These are phyloP conservation scores for Pomatorhinus ruficollis DNA, from an alignment of 2,113 vertebrate species.

Conservation along the genomic window DNA sequence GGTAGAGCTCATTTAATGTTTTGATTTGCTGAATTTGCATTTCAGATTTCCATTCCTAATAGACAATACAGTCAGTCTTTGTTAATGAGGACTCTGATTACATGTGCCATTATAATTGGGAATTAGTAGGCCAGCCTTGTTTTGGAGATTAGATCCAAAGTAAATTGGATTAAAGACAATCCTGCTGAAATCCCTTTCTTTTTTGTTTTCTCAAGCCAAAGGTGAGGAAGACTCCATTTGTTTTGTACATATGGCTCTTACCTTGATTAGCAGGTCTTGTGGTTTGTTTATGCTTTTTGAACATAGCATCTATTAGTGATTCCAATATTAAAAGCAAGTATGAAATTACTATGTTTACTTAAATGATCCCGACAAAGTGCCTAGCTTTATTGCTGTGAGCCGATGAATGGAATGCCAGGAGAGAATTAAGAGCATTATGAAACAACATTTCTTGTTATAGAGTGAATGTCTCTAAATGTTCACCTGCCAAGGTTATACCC, in stretches of 20 bases:
- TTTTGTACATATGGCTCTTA: conserved; percentile 71
- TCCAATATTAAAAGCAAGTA: conserved; percentile 20
- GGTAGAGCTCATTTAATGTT: conserved; percentile 85
- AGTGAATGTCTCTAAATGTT: background rate
- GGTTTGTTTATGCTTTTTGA: conserved; percentile 56
- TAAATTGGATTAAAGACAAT: conserved; percentile 83
- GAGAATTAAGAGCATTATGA: background rate
- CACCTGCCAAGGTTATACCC: background rate
- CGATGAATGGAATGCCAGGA: background rate
- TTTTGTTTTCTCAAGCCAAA: conserved; percentile 70
- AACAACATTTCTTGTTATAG: background rate
- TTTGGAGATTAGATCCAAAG: conserved; percentile 81
- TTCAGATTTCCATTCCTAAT: conserved; percentile 85
- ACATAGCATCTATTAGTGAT: background rate
- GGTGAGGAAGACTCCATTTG: conserved; percentile 72
- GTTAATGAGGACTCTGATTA: conserved; percentile 88
- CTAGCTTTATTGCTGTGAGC: background rate
- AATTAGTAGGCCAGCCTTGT: conserved; percentile 81
- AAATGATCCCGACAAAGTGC: background rate
- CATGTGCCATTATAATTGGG: conserved; percentile 84
- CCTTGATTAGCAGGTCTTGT: conserved; percentile 59
- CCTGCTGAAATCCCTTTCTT: conserved; percentile 68
- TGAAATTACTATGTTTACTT: background rate
- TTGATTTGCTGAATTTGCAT: conserved; percentile 87
- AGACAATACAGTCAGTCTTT: conserved; percentile 84